Percentiles rank a stretch among this genome's conserved stretches.
phyloP scores from a whole-genome alignment of 2,797 vertebrate species.

The Glossophaga mutica region DNA sequence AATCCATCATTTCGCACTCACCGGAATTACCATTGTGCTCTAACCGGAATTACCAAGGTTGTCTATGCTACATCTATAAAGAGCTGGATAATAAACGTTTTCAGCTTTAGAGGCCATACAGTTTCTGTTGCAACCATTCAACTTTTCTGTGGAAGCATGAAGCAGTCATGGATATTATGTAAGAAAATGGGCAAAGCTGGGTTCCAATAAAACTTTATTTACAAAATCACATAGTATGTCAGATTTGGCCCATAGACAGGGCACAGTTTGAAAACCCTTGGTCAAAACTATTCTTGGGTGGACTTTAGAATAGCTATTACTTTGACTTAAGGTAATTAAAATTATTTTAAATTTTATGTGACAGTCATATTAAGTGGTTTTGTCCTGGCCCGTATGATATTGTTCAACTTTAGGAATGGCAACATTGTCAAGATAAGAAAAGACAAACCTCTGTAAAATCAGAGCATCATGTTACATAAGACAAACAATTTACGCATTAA shows the following conservation, averaged over 20 bases:
- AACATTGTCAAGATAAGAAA: slow-evolving; percentile 62
- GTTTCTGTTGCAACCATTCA: neutral
- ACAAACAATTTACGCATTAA: slow-evolving; percentile 11
- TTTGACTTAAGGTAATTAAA: slow-evolving; percentile 63
- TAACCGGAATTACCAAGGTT: neutral
- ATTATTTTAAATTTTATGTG: slow-evolving; percentile 67
- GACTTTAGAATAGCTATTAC: slow-evolving; percentile 45
- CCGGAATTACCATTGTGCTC: slow-evolving; percentile 27
- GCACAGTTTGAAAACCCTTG: neutral
- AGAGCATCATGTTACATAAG: neutral
- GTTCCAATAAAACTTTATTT: slow-evolving; percentile 42
- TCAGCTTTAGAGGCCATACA: neutral
- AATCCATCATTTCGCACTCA: slow-evolving; percentile 28
- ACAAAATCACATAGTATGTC: neutral
- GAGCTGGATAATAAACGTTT: neutral
- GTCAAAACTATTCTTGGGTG: neutral
- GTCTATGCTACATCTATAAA: neutral
- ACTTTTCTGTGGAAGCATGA: neutral
- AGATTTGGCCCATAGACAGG: neutral
- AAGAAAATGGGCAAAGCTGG: neutral
- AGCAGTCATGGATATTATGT: neutral
- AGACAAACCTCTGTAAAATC: neutral
- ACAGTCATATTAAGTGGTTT: slow-evolving; percentile 57
- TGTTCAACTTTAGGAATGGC: slow-evolving; percentile 40
- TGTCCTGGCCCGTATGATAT: slow-evolving; percentile 65